Base-by-base conservation (phyloP, 2,113 vertebrate genomes). In the Vicugna pacos region DNA sequence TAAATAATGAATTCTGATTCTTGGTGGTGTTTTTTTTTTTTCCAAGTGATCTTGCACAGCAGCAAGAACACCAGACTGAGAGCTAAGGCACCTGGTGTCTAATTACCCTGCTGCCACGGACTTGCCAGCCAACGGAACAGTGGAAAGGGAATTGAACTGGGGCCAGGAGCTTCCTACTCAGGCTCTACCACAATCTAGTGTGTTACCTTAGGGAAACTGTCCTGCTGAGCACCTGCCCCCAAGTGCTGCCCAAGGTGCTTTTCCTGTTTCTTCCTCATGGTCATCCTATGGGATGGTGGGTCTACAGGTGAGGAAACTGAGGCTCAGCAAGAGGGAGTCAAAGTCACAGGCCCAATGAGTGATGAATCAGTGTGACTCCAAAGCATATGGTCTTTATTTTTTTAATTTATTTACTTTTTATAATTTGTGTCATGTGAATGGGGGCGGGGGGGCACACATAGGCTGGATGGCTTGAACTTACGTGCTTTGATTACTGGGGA, bases 161-260 rank as follows among this genome's bases (percentile, higher is more conserved):
- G 46, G 11, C n/a, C 65, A 14, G 56, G 32, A 50, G 46, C 8
- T 79, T 26, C 24, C 42, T 24, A 16, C 28, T 35, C 38, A 54
- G 28, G 26, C 3, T 0, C 30, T 52, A 10, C 19, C 10, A 24
- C 79, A 5, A 0, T 20, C 67, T 2, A 38, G 64, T 1, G 0
- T 38, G 30, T n/a, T 65, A 5, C 67, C 5, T 20, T 15, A 50
- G 30, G 85, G 75, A 81, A 69, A 10, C 48, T 8, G 14, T 28
- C 80, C 72, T 52, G 0, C 50, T n/a, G 32, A 84, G 72, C 19
- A 1, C 64, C 35, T n/a, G 46, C 35, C 48, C 48, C 2, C 81
- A n/a, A 56, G 54, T 46, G 67, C 84, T 60, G 79, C 52, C 70
- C 84, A 52, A 67, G 64, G 64, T 69, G n/a, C 58, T 67, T 80